Evolutionary conservation across 2,113 vertebrate species (phyloP).

Genomic region (Rhodinocichla rosea): DNA sequence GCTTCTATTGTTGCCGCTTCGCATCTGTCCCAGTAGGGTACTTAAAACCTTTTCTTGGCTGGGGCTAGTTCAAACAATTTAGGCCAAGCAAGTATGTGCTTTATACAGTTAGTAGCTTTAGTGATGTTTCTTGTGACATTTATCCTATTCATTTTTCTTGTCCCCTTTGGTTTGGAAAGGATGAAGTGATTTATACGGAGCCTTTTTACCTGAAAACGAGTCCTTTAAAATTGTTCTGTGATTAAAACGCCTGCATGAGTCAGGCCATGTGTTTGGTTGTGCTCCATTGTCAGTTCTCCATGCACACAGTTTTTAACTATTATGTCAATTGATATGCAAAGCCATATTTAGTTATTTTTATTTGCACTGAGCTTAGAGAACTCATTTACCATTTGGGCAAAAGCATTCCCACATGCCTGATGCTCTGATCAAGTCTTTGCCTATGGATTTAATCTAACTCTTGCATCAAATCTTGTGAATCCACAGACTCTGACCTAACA

Average conservation of each 20-base stretch:
- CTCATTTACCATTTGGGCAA: conserved; percentile 62
- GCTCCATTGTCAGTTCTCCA: conserved; percentile 45
- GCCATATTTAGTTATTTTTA: conserved; percentile 70
- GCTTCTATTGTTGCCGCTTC: conserved; percentile 79
- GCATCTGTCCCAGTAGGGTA: conserved; percentile 82
- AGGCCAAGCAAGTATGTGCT: conserved; percentile 79
- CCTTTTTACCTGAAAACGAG: conserved; percentile 50
- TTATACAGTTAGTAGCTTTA: conserved; percentile 75
- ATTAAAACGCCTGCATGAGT: conserved; percentile 15
- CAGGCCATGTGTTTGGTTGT: conserved; percentile 63
- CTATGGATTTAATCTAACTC: conserved; percentile 59
- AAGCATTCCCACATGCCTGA: conserved; percentile 41
- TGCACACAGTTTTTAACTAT: conserved; percentile 48
- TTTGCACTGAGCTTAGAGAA: conserved; percentile 69
- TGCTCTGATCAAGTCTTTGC: neutral
- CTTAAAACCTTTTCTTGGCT: conserved; percentile 81
- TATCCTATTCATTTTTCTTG: conserved; percentile 66
- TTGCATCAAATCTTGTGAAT: conserved; percentile 34
- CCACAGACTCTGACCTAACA: conserved; percentile 51
- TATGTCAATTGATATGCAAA: conserved; percentile 70
- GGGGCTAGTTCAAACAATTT: conserved; percentile 78
- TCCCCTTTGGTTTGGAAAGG: conserved; percentile 59
- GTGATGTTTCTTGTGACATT: conserved; percentile 74
- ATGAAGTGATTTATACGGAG: conserved; percentile 50
- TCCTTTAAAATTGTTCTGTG: conserved; percentile 32